Percentiles rank a stretch among this genome's conserved stretches.
phyloP scores from a whole-genome alignment of 2,888 invertebrate species.

The Lomographa bimaculata region DNA sequence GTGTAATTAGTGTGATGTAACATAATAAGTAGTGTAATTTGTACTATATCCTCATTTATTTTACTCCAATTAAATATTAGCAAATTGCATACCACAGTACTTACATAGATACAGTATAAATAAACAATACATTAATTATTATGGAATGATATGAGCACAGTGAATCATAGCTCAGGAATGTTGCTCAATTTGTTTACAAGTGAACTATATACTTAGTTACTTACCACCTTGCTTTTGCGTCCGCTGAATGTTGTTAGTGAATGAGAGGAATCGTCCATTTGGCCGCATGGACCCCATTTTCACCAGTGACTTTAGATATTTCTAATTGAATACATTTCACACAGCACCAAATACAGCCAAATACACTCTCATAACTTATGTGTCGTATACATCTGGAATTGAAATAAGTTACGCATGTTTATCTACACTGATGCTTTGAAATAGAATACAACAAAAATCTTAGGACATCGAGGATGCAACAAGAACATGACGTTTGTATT shows the following conservation, averaged over 20 bases:
- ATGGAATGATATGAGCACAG: slow-evolving; percentile 20
- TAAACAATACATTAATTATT: slow-evolving; percentile 2
- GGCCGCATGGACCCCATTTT: slow-evolving; percentile 86
- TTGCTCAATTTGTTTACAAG: slow-evolving; percentile 30
- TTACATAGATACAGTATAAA: too few relatives aligned
- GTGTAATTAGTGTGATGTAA: too few relatives aligned
- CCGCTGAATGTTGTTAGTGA: slow-evolving; percentile 84
- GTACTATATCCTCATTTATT: too few relatives aligned
- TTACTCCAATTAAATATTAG: too few relatives aligned
- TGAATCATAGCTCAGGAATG: slow-evolving; percentile 57
- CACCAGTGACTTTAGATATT: slow-evolving; percentile 35
- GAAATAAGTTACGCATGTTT: slow-evolving; percentile 49
- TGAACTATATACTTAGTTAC: too few relatives aligned
- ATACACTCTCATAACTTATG: slow-evolving; percentile 43
- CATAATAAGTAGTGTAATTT: too few relatives aligned
- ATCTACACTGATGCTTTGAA: slow-evolving; percentile 54
- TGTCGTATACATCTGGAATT: slow-evolving; percentile 55
- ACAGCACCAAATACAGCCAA: slow-evolving; percentile 30
- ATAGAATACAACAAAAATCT: slow-evolving; percentile 65
- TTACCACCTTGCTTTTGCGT: slow-evolving; percentile 80
- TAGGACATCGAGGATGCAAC: slow-evolving; percentile 39
- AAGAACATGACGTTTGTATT: slow-evolving; percentile 13
- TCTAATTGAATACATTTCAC: slow-evolving; percentile 56
- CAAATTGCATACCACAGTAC: too few relatives aligned
- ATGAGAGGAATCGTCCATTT: slow-evolving; percentile 84